Conservation (phyloP, 1,140 invertebrate species). For the Phenacoccus solenopsis region DNA sequence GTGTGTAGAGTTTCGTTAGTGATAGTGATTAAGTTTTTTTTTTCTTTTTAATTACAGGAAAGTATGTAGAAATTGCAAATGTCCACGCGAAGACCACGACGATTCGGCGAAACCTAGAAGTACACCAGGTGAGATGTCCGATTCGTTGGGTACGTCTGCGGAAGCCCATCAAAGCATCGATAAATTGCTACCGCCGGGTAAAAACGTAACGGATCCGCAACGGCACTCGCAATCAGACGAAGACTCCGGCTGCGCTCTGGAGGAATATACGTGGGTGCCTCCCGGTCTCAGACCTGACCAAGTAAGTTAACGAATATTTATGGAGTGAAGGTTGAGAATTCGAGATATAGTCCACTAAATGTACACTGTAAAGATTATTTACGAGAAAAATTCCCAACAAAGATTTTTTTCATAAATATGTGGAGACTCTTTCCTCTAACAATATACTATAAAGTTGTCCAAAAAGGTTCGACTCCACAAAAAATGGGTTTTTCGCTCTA, state of each 20-base stretch:
- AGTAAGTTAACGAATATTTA: no score
- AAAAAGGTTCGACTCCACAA: no score
- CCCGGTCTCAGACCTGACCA: constrained; percentile 89
- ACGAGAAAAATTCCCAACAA: no score
- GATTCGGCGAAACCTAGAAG: background rate
- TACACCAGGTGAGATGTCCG: background rate
- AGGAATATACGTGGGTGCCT: constrained; percentile 97
- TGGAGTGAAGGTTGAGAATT: no score
- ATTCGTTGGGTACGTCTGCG: background rate
- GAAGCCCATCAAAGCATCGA: constrained; percentile 22
- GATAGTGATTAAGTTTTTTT: no score
- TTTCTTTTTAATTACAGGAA: constrained; percentile 38
- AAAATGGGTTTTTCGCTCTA: no score
- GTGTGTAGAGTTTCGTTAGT: no score
- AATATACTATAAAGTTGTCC: no score
- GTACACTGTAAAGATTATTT: no score
- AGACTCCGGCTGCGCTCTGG: constrained; percentile 89
- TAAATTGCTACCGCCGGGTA: constrained; percentile 19
- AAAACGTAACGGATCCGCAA: constrained; percentile 44
- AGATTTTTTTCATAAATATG: no score
- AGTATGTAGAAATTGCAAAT: constrained; percentile 57
- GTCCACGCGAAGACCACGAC: constrained; percentile 48
- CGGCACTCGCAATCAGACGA: constrained; percentile 89
- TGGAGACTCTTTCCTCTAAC: no score
- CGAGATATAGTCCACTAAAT: no score